Evolutionary conservation across 2,113 vertebrate species (phyloP), one percentile per base, ranked within the genome.

Genomic region (Pandion haliaetus): DNA sequence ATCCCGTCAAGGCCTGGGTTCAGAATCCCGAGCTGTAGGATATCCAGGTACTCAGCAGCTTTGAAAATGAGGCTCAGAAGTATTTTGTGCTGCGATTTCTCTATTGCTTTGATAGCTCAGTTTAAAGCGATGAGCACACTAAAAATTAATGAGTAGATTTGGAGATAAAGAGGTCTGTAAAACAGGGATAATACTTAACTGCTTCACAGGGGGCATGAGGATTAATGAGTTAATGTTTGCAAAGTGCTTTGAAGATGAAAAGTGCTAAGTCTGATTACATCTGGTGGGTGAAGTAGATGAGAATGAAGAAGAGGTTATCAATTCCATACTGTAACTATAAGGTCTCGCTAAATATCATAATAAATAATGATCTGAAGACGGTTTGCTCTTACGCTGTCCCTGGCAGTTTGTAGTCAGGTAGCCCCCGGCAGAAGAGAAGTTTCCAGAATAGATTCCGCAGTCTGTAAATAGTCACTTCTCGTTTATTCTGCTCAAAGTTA

Each of bases 241-340:
- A 79, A 54, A 94, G 67, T 71, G 79, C 83, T 94, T 76, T 88
- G 86, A 92, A 93, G 83, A 86, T 79, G 70, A 71, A 59, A 73
- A 45, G 63, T 54, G 81, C 32, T 73, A 45, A 71, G 67, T 57
- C 42, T 66, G 72, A n/a, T 58, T n/a, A 40, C 54, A 63, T 67
- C 72, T 72, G 40, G 45, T 26, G 29, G 7, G 58, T 23, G 55
- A 67, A 62, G 28, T 11, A 14, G 44, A 54, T 59, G 67, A 80
- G n/a, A 24, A 86, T 5, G 66, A n/a, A 36, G 65, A 52, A 44
- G 85, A 77, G 65, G 40, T 12, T 71, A 40, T 49, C 15, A 13
- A 4, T 36, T 55, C 50, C 31, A 4, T 18, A 4, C 32, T 9
- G 44, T n/a, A 29, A 13, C n/a, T 19, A 1, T 3, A 5, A 58